Evolutionary conservation across 2,797 vertebrate species (phyloP).

Genomic region (Pteropus rufus): DNA sequence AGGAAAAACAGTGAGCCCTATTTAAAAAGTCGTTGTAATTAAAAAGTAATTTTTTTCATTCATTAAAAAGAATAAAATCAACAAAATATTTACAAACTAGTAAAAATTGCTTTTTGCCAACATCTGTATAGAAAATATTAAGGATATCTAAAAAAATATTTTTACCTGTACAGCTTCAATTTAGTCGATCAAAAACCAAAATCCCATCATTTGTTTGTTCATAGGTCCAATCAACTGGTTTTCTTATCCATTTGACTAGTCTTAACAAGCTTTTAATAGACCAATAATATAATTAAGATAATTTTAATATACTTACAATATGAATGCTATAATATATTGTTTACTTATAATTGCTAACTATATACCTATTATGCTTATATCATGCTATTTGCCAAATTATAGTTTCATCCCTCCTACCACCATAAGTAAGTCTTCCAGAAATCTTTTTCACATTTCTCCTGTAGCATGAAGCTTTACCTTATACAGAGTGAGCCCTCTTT

Average conservation of each 20-base stretch:
- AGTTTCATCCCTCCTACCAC: not conserved
- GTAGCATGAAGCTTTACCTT: not conserved
- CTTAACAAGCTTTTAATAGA: constrained; percentile 13
- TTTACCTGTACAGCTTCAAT: not conserved
- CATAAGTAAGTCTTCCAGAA: constrained; percentile 4
- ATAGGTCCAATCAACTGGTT: not conserved
- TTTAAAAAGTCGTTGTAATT: not conserved
- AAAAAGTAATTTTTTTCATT: not conserved
- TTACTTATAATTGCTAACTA: not conserved
- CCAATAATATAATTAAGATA: not conserved
- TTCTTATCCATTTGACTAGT: not conserved
- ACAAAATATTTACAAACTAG: not conserved
- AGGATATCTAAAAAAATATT: not conserved
- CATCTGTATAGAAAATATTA: not conserved
- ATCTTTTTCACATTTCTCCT: not conserved
- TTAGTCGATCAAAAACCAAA: constrained; percentile 1
- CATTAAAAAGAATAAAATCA: not conserved
- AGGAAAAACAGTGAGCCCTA: not conserved
- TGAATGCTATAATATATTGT: not conserved
- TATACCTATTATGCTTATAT: not conserved
- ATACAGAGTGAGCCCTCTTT: not conserved
- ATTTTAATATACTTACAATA: not conserved
- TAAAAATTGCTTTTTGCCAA: not conserved
- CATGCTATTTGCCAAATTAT: not conserved
- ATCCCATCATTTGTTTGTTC: not conserved